Evolutionary conservation across 2,797 vertebrate genomes (phyloP).

Genomic region (Scolopax bukidnonensis): DNA sequence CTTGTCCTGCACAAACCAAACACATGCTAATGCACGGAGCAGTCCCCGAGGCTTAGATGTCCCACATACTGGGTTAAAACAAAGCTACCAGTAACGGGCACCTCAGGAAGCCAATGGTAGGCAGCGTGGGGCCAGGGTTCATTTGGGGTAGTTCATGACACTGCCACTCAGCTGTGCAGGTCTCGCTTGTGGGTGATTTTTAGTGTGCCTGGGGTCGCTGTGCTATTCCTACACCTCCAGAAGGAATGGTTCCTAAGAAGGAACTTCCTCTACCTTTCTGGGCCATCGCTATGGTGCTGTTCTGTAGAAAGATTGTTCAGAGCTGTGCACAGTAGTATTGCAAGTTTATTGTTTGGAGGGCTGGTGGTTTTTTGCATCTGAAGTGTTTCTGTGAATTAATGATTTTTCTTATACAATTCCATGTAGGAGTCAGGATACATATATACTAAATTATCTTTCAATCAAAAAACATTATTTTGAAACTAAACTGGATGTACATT

Average conservation of each 20-base stretch:
- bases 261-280: not conserved
- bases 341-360: not conserved
- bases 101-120: not conserved
- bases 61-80: not conserved
- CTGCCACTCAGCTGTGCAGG: not conserved
- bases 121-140: not conserved
- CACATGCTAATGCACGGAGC: not conserved
- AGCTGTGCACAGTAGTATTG: not conserved
- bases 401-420: not conserved
- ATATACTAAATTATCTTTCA: not conserved
- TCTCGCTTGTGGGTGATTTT: not conserved
- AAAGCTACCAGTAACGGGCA: not conserved
- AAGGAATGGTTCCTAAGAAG: not conserved
- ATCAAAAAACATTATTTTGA: not conserved
- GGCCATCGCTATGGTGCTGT: not conserved
- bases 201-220: not conserved
- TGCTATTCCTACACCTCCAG: not conserved
- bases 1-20: not conserved
- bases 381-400: not conserved
- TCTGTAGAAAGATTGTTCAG: not conserved
- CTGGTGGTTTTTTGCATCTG: not conserved
- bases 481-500: not conserved
- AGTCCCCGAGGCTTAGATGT: not conserved
- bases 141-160: not conserved
- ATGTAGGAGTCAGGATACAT: not conserved